These are phyloP conservation scores for Crepidodera aurea DNA, from an alignment of 2,888 invertebrate genomes.

Conservation along the genomic window DNA sequence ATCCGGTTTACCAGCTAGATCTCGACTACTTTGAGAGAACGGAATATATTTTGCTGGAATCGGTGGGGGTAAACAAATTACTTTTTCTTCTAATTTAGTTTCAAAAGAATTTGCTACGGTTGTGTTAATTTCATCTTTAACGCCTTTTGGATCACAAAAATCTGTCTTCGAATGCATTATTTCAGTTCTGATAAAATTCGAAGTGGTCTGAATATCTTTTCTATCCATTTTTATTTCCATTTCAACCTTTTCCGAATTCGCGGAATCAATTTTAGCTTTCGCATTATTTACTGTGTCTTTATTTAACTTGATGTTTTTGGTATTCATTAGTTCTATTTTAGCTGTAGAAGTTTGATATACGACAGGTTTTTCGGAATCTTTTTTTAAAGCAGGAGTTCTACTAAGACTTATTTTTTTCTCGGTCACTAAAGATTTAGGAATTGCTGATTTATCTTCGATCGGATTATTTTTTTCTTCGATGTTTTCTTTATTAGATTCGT, in stretches of 20 bases:
- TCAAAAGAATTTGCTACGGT: constrained; percentile 37
- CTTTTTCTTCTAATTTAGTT: constrained; percentile 35
- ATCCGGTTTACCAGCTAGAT: constrained; percentile 85
- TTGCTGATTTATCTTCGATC: constrained; percentile 39
- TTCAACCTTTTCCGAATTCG: constrained; percentile 24
- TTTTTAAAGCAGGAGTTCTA: constrained; percentile 71
- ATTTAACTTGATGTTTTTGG: constrained; percentile 52
- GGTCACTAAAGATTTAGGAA: constrained; percentile 43
- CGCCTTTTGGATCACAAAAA: constrained; percentile 30
- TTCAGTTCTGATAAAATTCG: constrained; percentile 44
- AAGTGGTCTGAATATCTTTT: constrained; percentile 34
- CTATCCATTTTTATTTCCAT: constrained; percentile 20
- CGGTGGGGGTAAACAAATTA: constrained; percentile 34
- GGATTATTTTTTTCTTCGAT: constrained; percentile 50
- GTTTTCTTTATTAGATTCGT: constrained; percentile 57
- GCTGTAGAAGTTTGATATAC: constrained; percentile 64
- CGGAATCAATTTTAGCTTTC: constrained; percentile 38
- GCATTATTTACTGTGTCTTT: constrained; percentile 44
- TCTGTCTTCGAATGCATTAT: constrained; percentile 34
- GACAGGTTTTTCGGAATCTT: constrained; percentile 73
- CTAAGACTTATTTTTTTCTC: constrained; percentile 58
- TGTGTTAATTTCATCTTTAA: constrained; percentile 39
- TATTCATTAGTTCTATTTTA: constrained; percentile 57
- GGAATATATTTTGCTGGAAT: constrained; percentile 40
- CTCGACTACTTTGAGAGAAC: constrained; percentile 68